phyloP scores from a whole-genome alignment of 2,797 vertebrate species.

The Anguilla marmorata region DNA sequence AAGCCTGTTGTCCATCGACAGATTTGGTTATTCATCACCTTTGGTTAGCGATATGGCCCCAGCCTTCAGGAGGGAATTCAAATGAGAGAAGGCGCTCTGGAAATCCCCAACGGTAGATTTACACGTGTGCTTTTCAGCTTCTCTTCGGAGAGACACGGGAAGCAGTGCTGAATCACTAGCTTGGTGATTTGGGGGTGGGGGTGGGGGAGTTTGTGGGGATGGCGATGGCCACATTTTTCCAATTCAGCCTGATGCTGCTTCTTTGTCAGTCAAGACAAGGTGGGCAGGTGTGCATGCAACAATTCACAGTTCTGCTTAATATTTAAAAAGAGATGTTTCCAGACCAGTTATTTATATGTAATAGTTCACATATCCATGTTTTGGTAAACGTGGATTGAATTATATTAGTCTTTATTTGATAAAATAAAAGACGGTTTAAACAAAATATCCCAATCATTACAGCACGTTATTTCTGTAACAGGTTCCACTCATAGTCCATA shows the following conservation, averaged over 20 bases:
- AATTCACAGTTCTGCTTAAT: background rate
- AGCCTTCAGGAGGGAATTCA: background rate
- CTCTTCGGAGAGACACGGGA: background rate
- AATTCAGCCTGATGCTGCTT: background rate
- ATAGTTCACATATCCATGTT: background rate
- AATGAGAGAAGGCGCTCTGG: background rate
- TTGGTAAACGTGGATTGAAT: background rate
- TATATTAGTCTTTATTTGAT: background rate
- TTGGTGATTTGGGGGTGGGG: background rate
- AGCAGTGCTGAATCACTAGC: background rate
- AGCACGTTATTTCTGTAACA: background rate
- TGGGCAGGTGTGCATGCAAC: background rate
- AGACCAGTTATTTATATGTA: background rate
- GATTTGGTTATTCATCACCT: background rate
- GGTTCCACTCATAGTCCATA: background rate
- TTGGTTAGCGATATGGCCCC: background rate
- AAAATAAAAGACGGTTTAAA: background rate
- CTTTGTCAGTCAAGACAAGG: background rate
- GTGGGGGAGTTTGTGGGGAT: too few species aligned
- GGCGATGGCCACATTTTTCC: too few species aligned
- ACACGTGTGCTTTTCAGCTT: background rate
- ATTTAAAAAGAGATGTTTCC: background rate
- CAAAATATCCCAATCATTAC: background rate
- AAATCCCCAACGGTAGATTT: background rate
- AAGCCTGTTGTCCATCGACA: background rate